These are phyloP conservation scores for Mionectes macconnelli DNA, from an alignment of 2,113 vertebrate species.

Conservation along the genomic window DNA sequence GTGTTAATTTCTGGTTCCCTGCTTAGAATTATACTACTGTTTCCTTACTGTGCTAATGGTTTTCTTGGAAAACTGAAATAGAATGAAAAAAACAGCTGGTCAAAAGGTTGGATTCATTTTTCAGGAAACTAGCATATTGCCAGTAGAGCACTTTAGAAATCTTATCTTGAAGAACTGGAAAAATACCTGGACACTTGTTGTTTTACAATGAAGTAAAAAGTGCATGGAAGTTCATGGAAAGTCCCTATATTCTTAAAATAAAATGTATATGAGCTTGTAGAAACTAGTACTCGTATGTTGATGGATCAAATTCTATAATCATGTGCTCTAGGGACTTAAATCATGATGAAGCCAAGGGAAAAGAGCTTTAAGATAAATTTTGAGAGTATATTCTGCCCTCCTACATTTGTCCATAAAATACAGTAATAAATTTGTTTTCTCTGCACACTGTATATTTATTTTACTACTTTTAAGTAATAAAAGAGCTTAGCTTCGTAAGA, in stretches of 20 bases:
- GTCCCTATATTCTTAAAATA: not conserved
- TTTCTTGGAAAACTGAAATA: conserved; percentile 52
- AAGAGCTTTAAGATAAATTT: not conserved
- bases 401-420: not conserved
- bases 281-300: not conserved
- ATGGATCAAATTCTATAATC: not conserved
- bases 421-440: not conserved
- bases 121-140: conserved; percentile 17
- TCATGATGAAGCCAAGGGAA: too few relatives aligned
- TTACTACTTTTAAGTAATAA: not conserved
- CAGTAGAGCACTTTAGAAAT: conserved; percentile 44
- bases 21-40: not conserved
- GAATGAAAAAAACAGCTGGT: conserved; percentile 32
- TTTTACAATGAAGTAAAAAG: not conserved
- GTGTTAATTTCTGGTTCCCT: conserved; percentile 15
- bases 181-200: conserved; percentile 31
- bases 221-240: not conserved
- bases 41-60: conserved; percentile 36
- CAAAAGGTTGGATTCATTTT: conserved; percentile 8
- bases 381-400: not conserved
- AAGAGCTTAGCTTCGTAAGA: not conserved
- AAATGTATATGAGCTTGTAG: not conserved
- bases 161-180: conserved; percentile 41
- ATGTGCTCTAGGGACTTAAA: not conserved
- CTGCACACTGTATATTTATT: not conserved